A percentile compares a stretch with the other conserved stretches of the same genome.
These are phyloP conservation scores for Gila orcuttii DNA, from an alignment of 2,113 vertebrate genomes.

Conservation along the genomic window DNA sequence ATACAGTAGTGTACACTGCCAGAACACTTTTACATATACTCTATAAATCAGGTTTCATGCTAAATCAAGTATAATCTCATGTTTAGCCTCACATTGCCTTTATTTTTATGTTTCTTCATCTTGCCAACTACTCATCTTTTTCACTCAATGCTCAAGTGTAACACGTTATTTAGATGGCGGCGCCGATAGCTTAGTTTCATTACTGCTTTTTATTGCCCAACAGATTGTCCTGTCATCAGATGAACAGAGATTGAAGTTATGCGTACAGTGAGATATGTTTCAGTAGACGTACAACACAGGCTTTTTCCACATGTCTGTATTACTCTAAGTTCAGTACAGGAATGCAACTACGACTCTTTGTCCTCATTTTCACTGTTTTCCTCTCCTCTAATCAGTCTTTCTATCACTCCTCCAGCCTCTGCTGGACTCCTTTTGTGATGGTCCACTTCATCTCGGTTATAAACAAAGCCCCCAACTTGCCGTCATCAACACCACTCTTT, in stretches of 20 bases:
- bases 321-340: not conserved
- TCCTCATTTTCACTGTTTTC: conserved; percentile 18
- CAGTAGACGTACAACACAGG: not conserved
- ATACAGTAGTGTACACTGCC: too few species aligned
- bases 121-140: conserved; percentile 36
- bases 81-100: not conserved
- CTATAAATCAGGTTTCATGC: not conserved
- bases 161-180: conserved; percentile 32
- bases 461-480: conserved; percentile 70
- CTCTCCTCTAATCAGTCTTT: conserved; percentile 70
- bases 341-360: conserved; percentile 19
- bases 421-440: conserved; percentile 78
- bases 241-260: not conserved
- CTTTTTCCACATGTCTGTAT: not conserved
- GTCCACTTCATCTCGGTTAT: conserved; percentile 78
- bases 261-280: conserved; percentile 16
- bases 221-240: conserved; percentile 6
- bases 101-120: conserved; percentile 35
- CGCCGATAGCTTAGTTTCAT: conserved; percentile 1
- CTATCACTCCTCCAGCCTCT: conserved; percentile 73
- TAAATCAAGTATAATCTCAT: not conserved
- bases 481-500: conserved; percentile 66
- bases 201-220: not conserved
- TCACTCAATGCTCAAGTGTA: conserved; percentile 34
- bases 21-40: too few species aligned